These are phyloP conservation scores for Centropyge bicolor DNA, from an alignment of 2,797 vertebrate species.

Conservation along the genomic window DNA sequence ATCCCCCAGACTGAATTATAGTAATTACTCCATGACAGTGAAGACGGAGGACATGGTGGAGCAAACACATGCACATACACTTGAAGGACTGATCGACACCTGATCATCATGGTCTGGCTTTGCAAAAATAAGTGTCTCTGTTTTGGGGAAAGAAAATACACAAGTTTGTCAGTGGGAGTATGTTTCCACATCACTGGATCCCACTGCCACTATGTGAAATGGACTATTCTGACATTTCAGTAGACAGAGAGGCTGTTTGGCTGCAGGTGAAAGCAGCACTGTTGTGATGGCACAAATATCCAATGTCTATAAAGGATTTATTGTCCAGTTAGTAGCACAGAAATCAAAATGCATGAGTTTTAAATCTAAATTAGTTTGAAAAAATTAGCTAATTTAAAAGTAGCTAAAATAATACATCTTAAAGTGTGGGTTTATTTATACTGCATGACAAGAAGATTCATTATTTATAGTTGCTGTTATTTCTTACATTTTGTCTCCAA, in stretches of 20 bases:
- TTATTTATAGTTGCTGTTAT: not conserved
- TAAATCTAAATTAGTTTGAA: not conserved
- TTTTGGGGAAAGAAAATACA: not conserved
- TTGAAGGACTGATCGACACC: not conserved
- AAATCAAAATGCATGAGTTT: conserved; percentile 7
- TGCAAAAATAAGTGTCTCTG: not conserved
- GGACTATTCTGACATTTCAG: conserved; percentile 43
- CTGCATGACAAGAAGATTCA: not conserved
- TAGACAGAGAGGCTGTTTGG: conserved; percentile 35
- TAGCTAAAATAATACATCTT: not conserved
- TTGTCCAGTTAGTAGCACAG: not conserved
- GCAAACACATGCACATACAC: conserved; percentile 5
- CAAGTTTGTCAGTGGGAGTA: conserved; percentile 1
- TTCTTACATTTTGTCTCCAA: not conserved
- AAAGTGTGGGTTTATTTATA: not conserved
- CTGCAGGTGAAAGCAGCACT: conserved; percentile 47
- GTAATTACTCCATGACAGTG: conserved; percentile 56
- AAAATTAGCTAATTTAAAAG: not conserved
- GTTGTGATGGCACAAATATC: conserved; percentile 4
- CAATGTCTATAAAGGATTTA: too few species aligned
- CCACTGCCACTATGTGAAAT: conserved; percentile 26
- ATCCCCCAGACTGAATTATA: conserved; percentile 50
- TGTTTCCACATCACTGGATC: conserved; percentile 38
- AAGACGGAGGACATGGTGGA: not conserved
- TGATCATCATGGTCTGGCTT: not conserved